Base-by-base conservation (phyloP, 1,140 invertebrate genomes). In the Pararge aegeria region DNA sequence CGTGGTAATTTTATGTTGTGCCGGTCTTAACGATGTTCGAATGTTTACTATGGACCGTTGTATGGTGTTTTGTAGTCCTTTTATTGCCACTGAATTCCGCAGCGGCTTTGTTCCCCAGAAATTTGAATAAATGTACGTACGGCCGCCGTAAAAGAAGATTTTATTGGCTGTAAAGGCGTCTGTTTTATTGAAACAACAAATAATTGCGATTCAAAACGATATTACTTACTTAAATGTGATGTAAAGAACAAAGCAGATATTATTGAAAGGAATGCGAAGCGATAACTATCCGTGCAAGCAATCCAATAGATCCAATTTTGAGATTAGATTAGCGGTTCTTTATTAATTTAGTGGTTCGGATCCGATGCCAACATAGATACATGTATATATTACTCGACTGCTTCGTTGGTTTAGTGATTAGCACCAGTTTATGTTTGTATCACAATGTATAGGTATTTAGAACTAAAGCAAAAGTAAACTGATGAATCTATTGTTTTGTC, bases 21-120 rank as follows among this genome's bases (percentile, higher is more conserved):
- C 42, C 10, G 18, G 27, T 24, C 27, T 61, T 63, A 37, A 63
- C 48, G 55, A 56, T 56, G 56, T 52, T 48, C 29, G 21, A 67
- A 67, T 53, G 42, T 48, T 64, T 61, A 68, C 57, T 51, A 29
- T 55, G 50, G 27, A 46, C 50, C 37, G 59, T 53, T 61, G 60
- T 63, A 59, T 56, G 29, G 13, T 55, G 44, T 58, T 62, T 46
- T 59, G 59, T 62, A 50, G 56, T 53, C 60, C 38, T 69, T 69
- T 69, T 69, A 69, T 56, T 66, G 38, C 59, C 54, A 53, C 55
- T 61, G 53, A 66, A 69, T 60, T 46, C 40, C 55, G 40, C 55
- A 54, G 49, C 46, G 55, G 48, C 34, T 62, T 69, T 69, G 63
- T 66, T 55, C 18, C 16, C 20, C 52, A 51, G 44, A 65, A 55